These are phyloP conservation scores for Remorina albescens DNA, from an alignment of 2,797 vertebrate species.

Conservation along the genomic window DNA sequence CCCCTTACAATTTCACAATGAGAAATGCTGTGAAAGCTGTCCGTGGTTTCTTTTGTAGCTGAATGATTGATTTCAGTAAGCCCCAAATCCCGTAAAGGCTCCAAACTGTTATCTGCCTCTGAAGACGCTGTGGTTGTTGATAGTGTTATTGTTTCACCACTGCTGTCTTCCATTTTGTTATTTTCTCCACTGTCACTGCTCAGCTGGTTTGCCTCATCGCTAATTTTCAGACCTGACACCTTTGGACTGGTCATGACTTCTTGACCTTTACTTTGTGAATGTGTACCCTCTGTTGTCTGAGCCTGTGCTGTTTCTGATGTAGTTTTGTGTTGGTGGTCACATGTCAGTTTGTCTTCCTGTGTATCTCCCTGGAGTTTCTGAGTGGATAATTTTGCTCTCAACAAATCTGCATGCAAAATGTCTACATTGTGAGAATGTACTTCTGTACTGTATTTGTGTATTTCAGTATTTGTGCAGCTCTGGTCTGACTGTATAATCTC, in stretches of 20 bases:
- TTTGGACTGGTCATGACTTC: neutral
- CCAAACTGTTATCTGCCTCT: conserved; percentile 3
- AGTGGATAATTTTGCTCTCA: conserved; percentile 9
- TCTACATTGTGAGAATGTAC: conserved; percentile 3
- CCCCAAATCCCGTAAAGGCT: conserved; percentile 6
- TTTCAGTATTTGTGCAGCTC: conserved; percentile 1
- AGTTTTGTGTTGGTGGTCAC: conserved; percentile 20
- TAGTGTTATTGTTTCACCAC: neutral
- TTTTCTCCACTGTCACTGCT: neutral
- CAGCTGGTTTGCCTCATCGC: conserved; percentile 17
- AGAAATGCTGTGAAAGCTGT: neutral
- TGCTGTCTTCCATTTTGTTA: neutral
- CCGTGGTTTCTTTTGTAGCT: neutral
- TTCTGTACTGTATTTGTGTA: too few relatives aligned
- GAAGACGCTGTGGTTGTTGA: conserved; percentile 1
- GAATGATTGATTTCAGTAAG: neutral
- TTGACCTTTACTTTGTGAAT: conserved; percentile 17
- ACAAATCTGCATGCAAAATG: conserved; percentile 19
- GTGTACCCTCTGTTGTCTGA: conserved; percentile 4
- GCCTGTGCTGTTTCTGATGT: conserved; percentile 11
- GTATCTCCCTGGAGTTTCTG: conserved; percentile 39
- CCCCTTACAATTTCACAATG: conserved; percentile 17
- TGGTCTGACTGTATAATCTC: conserved; percentile 19
- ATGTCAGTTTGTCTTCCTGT: conserved; percentile 32
- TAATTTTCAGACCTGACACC: neutral